phyloP scores from a whole-genome alignment of 2,888 invertebrate genomes.

The Horisme vitalbata region DNA sequence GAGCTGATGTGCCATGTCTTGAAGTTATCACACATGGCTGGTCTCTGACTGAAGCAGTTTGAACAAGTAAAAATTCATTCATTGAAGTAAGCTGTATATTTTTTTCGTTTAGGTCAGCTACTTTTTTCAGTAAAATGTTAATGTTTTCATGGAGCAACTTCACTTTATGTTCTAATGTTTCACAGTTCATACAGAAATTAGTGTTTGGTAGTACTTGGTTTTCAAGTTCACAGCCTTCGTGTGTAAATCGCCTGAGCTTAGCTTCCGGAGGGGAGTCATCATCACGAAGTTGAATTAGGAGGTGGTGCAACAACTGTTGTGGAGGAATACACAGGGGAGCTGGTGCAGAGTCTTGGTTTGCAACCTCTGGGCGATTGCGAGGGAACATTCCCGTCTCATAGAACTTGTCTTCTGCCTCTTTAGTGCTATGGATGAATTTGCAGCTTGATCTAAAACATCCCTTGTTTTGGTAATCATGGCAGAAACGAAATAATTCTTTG shows the following conservation, averaged over 20 bases:
- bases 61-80: constrained; percentile 76
- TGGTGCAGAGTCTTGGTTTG: constrained; percentile 47
- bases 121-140: constrained; percentile 72
- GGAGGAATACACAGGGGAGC: constrained; percentile 43
- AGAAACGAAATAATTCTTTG: constrained; percentile 77
- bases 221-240: constrained; percentile 60
- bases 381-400: constrained; percentile 85
- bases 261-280: constrained; percentile 73
- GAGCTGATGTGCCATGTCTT: constrained; percentile 72
- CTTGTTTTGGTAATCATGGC: constrained; percentile 87
- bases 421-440: constrained; percentile 87
- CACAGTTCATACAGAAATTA: constrained; percentile 65
- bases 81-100: constrained; percentile 73
- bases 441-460: constrained; percentile 85
- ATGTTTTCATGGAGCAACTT: constrained; percentile 75
- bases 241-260: constrained; percentile 64
- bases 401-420: constrained; percentile 87
- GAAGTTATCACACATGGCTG: constrained; percentile 77
- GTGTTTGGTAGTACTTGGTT: constrained; percentile 55
- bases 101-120: constrained; percentile 72
- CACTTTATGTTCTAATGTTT: constrained; percentile 67
- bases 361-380: constrained; percentile 55
- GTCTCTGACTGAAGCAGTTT: constrained; percentile 69
- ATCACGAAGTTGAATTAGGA: constrained; percentile 56
- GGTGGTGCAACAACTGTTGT: constrained; percentile 46